A percentile compares a stretch with the other conserved stretches of the same genome.
phyloP scores from a whole-genome alignment of 2,797 vertebrate species.

The Chelmon rostratus region DNA sequence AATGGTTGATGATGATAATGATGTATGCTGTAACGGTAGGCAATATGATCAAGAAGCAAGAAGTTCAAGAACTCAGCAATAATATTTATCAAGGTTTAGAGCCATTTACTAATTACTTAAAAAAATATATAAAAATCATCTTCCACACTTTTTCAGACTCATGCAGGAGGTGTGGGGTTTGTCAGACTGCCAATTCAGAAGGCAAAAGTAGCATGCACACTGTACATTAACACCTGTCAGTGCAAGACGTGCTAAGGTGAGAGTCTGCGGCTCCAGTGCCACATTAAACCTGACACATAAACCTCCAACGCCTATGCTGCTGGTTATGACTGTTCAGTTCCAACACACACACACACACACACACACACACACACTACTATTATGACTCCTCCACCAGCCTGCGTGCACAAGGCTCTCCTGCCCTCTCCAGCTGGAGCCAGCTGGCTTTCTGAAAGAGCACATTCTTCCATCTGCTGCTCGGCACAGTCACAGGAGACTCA shows the following conservation, averaged over 20 bases:
- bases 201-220: neutral
- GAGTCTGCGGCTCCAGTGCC: neutral
- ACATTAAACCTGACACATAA: neutral
- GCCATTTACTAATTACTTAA: neutral
- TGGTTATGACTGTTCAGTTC: slow-evolving; percentile 8
- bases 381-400: slow-evolving; percentile 24
- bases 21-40: neutral
- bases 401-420: slow-evolving; percentile 43
- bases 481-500: slow-evolving; percentile 68
- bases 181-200: neutral
- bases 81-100: neutral
- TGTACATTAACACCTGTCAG: slow-evolving; percentile 21
- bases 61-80: neutral
- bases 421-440: slow-evolving; percentile 54
- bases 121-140: neutral
- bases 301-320: neutral
- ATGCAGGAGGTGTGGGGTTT: neutral
- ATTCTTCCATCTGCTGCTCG: slow-evolving; percentile 71
- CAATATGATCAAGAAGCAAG: neutral
- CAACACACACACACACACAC: slow-evolving; percentile 16
- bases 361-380: neutral
- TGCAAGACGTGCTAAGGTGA: slow-evolving; percentile 18
- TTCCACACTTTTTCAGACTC: neutral
- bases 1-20: neutral
- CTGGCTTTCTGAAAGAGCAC: slow-evolving; percentile 74